These are phyloP conservation scores for Hydrozoanthus gracilis DNA, from an alignment of 92 coral and sea anemone species.

Conservation along the genomic window DNA sequence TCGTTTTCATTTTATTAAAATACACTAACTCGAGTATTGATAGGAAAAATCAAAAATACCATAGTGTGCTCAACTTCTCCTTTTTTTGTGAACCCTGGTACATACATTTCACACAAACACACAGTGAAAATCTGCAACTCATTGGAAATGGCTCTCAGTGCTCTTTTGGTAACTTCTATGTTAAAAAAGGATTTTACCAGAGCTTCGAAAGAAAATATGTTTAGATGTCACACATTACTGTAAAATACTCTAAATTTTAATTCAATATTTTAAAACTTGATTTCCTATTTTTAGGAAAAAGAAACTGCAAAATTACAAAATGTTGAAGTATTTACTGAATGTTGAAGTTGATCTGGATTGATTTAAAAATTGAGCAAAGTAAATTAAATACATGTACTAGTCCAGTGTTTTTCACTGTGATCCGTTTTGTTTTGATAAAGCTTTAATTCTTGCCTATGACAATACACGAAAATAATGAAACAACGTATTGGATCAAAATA, in stretches of 20 bases:
- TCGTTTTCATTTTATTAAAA: constrained; percentile 4
- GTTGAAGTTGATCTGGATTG: constrained; percentile 21
- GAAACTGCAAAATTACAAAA: neutral
- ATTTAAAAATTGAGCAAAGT: constrained; percentile 11
- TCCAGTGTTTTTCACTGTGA: constrained; percentile 20
- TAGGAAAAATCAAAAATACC: constrained; percentile 2
- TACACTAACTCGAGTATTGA: neutral
- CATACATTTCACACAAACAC: constrained; percentile 14
- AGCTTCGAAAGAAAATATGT: constrained; percentile 7
- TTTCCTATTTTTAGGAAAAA: constrained; percentile 3
- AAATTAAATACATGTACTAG: constrained; percentile 12
- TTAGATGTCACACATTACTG: constrained; percentile 14
- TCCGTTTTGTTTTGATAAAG: constrained; percentile 7
- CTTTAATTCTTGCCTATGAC: constrained; percentile 8
- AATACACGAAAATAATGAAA: constrained; percentile 11
- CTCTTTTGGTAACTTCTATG: constrained; percentile 8
- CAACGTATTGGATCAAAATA: constrained; percentile 2
- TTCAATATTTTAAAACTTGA: constrained; percentile 14
- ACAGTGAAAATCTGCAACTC: constrained; percentile 15
- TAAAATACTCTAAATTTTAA: neutral
- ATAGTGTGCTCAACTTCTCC: constrained; percentile 15
- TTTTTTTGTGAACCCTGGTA: constrained; percentile 15
- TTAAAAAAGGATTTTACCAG: constrained; percentile 2
- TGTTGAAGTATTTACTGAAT: constrained; percentile 12
- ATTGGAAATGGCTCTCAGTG: neutral